phyloP scores from a whole-genome alignment of 2,888 invertebrate species.

The Drosophila multiciliata region DNA sequence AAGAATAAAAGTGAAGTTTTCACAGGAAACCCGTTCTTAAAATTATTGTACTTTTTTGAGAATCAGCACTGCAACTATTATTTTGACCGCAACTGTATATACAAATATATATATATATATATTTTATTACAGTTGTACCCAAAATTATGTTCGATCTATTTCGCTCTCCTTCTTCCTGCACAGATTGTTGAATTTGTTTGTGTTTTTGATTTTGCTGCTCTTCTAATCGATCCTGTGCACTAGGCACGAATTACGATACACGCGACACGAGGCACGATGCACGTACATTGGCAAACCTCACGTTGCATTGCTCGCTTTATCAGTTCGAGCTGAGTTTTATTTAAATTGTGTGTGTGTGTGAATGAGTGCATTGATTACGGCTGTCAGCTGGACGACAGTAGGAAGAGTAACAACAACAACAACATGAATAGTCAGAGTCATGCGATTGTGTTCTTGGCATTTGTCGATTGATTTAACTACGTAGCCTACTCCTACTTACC shows the following conservation, averaged over 20 bases:
- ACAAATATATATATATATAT: not conserved
- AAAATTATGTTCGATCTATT: not conserved
- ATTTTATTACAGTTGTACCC: not conserved
- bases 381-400: constrained; percentile 30
- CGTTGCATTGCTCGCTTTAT: constrained; percentile 41
- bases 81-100: not conserved
- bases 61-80: not conserved
- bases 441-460: constrained; percentile 20
- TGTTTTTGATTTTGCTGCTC: constrained; percentile 1
- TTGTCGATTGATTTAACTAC: constrained; percentile 38
- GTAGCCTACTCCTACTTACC: constrained; percentile 5
- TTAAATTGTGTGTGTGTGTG: constrained; percentile 24
- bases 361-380: constrained; percentile 50
- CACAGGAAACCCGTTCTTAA: not conserved
- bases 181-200: not conserved
- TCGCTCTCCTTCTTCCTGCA: not conserved
- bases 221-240: constrained; percentile 29
- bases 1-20: not conserved
- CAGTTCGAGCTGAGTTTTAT: constrained; percentile 28
- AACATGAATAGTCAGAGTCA: constrained; percentile 9
- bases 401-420: constrained; percentile 22
- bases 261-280: not conserved
- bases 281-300: constrained; percentile 32
- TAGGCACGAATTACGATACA: not conserved
- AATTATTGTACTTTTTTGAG: not conserved